phyloP scores from a whole-genome alignment of 2,888 invertebrate genomes.

The Drosophila trichaetosa region DNA sequence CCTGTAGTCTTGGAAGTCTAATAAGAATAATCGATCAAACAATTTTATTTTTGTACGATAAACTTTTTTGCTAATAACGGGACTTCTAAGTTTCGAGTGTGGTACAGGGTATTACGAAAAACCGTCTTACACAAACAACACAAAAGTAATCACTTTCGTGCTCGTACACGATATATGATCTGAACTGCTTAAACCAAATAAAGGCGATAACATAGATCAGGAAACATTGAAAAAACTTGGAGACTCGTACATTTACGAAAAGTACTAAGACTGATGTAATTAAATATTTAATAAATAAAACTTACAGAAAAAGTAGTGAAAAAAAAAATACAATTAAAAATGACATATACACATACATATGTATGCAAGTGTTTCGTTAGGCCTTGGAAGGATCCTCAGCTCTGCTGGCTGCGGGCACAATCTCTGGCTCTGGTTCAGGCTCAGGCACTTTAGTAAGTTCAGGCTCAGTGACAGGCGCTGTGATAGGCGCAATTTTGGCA shows the following conservation, averaged over 20 bases:
- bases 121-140: background rate
- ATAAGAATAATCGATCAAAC: background rate
- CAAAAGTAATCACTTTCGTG: background rate
- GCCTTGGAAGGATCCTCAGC: slow-evolving; percentile 61
- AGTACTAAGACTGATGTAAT: slow-evolving; percentile 4
- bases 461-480: slow-evolving; percentile 9
- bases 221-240: background rate
- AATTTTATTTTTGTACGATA: background rate
- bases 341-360: background rate
- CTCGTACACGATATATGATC: background rate
- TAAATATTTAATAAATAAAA: slow-evolving; percentile 35
- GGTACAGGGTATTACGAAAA: background rate
- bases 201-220: background rate
- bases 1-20: background rate
- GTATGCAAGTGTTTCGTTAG: slow-evolving; percentile 25
- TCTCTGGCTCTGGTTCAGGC: slow-evolving; percentile 37
- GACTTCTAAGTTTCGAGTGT: background rate
- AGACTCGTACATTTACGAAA: background rate
- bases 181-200: background rate
- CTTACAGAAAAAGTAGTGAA: slow-evolving; percentile 24
- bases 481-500: slow-evolving; percentile 23
- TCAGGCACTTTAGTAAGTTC: slow-evolving; percentile 15
- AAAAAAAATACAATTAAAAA: slow-evolving; percentile 15
- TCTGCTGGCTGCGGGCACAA: slow-evolving; percentile 22
- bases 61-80: background rate